Evolutionary conservation across 2,888 invertebrate species (phyloP).

Genomic region (Acholoe squamosa): DNA sequence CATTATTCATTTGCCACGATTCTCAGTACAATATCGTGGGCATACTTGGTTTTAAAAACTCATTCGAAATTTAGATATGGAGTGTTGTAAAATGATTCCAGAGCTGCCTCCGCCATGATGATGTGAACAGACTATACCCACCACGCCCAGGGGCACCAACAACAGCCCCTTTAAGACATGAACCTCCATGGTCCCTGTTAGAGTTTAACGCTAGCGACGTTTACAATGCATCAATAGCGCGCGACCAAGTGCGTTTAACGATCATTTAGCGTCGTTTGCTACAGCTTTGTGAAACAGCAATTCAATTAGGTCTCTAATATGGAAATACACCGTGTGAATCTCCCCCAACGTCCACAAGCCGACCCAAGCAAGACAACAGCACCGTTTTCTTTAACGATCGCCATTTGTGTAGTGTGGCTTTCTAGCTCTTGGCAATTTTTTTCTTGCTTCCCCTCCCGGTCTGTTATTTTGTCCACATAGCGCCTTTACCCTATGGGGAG

Average conservation of each 20-base stretch:
- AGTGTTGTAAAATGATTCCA: no score
- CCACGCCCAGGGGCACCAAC: neutral
- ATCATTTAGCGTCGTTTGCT: neutral
- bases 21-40: no score
- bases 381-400: neutral
- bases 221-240: slow-evolving; percentile 8
- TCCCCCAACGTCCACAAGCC: neutral
- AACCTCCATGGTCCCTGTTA: neutral
- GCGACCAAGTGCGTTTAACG: slow-evolving; percentile 34
- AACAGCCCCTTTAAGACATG: neutral
- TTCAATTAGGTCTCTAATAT: slow-evolving; percentile 29
- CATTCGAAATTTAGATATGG: no score
- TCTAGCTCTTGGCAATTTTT: neutral
- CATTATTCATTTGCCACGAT: no score
- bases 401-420: neutral
- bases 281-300: slow-evolving; percentile 9
- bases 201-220: neutral
- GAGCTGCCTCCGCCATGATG: no score
- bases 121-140: neutral
- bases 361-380: neutral
- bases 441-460: neutral
- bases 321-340: slow-evolving; percentile 14
- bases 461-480: neutral
- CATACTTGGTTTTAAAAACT: no score
- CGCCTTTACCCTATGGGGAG: neutral